A percentile compares a stretch with the other conserved stretches of the same genome.
Conservation (phyloP, 2,888 invertebrate species). For the Charanyca ferruginea region DNA sequence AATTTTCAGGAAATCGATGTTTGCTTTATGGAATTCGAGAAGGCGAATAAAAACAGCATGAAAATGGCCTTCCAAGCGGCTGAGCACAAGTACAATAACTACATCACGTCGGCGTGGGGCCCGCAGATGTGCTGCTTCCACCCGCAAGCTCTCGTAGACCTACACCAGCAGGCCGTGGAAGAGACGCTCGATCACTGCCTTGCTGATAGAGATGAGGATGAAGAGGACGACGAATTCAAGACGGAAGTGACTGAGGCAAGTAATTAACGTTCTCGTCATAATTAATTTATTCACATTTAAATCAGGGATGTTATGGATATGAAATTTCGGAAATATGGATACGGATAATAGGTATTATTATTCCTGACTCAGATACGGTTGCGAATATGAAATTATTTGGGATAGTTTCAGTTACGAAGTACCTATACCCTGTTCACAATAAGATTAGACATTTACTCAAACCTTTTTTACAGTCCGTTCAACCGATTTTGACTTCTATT, state of each 20-base stretch:
- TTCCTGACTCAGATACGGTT: too few relatives aligned
- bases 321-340: too few relatives aligned
- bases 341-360: too few relatives aligned
- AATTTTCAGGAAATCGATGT: conserved; percentile 57
- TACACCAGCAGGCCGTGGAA: conserved; percentile 29
- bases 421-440: too few relatives aligned
- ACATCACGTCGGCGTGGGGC: conserved; percentile 54
- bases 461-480: too few relatives aligned
- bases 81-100: conserved; percentile 56
- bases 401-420: too few relatives aligned
- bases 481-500: too few relatives aligned
- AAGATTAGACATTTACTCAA: too few relatives aligned
- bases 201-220: conserved; percentile 16
- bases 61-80: conserved; percentile 54
- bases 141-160: conserved; percentile 38
- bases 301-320: too few relatives aligned
- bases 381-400: too few relatives aligned
- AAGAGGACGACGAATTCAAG: conserved; percentile 43
- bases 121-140: conserved; percentile 59
- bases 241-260: conserved; percentile 26
- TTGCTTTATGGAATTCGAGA: conserved; percentile 45
- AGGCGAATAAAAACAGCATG: conserved; percentile 59
- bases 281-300: too few relatives aligned
- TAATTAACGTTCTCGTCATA: not conserved
- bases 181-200: conserved; percentile 45